phyloP scores from a whole-genome alignment of 2,888 invertebrate species.

The Lissonota sp. region DNA sequence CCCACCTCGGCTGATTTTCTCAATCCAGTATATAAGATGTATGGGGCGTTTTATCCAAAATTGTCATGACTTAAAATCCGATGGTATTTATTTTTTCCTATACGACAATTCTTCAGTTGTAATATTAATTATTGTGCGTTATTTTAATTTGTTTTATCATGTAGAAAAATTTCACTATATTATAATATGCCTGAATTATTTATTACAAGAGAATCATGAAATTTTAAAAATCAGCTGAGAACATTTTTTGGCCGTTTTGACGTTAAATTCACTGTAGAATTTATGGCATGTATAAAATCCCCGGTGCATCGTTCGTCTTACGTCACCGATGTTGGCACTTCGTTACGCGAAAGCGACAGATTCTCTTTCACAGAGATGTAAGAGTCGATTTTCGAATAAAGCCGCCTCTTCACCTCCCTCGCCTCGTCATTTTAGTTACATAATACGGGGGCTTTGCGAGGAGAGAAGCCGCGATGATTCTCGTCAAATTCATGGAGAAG shows the following conservation, averaged over 20 bases:
- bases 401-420: background rate
- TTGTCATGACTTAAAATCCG: background rate
- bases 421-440: background rate
- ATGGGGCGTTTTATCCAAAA: slow-evolving; percentile 6
- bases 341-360: slow-evolving; percentile 52
- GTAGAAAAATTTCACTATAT: background rate
- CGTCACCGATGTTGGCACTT: slow-evolving; percentile 55
- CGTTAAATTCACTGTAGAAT: too few species aligned
- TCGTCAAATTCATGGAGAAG: slow-evolving; percentile 44
- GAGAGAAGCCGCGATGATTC: slow-evolving; percentile 36
- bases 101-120: background rate
- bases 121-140: background rate
- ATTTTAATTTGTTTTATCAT: background rate
- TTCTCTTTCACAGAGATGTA: slow-evolving; percentile 23
- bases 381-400: slow-evolving; percentile 43
- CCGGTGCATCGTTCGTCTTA: slow-evolving; percentile 14
- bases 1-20: slow-evolving; percentile 36
- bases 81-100: background rate
- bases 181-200: too few species aligned
- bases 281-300: background rate
- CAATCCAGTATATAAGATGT: background rate
- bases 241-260: too few species aligned
- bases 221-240: too few species aligned
- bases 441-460: slow-evolving; percentile 18
- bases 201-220: too few species aligned